These are phyloP conservation scores for Perognathus longimembris DNA, from an alignment of 2,113 vertebrate species.

Conservation along the genomic window DNA sequence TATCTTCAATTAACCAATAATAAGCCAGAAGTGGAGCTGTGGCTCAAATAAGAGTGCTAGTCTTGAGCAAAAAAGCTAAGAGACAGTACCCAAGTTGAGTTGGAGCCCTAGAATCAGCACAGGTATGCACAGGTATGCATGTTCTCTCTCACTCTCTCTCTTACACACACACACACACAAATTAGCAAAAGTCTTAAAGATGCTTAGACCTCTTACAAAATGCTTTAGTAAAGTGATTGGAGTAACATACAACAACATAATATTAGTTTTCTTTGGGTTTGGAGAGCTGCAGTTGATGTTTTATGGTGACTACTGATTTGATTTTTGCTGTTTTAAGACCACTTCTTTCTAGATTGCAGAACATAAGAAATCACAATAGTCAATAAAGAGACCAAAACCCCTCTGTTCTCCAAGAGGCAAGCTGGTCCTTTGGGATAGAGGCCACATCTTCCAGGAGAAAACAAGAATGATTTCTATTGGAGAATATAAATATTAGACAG, in stretches of 20 bases:
- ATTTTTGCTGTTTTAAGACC: background rate
- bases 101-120: no score
- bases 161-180: no score
- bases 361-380: background rate
- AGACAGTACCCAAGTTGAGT: no score
- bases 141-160: no score
- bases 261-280: background rate
- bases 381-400: background rate
- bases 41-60: no score
- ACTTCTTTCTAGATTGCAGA: background rate
- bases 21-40: no score
- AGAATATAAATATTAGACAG: background rate
- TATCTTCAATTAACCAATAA: no score
- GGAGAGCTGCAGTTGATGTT: background rate
- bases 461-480: background rate
- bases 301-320: background rate
- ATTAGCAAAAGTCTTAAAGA: background rate
- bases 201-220: background rate
- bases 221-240: background rate
- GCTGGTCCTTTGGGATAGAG: background rate
- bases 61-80: no score
- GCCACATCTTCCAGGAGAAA: background rate
- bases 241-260: background rate
- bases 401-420: background rate
- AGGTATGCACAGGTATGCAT: no score